These are phyloP conservation scores for Pseudotriccus pelzelni DNA, from an alignment of 2,797 vertebrate species.

Conservation along the genomic window DNA sequence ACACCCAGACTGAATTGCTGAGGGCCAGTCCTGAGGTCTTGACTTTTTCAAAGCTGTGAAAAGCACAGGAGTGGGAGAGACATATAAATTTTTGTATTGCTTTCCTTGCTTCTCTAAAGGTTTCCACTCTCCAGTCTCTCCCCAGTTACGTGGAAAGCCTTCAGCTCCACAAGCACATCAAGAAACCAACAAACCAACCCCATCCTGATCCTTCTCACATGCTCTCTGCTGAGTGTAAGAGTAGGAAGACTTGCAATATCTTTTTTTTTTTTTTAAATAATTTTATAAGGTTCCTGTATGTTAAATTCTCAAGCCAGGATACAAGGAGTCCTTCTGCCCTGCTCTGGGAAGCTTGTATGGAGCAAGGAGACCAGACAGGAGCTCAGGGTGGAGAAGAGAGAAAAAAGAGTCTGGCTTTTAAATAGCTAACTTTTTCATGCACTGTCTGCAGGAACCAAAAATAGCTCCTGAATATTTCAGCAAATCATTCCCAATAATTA, in stretches of 20 bases:
- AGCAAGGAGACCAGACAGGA: not conserved
- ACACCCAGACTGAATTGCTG: not conserved
- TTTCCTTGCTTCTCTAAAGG: not conserved
- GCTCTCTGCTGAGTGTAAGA: not conserved
- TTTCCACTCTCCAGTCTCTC: not conserved
- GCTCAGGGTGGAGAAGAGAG: not conserved
- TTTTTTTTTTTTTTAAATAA: too few species aligned
- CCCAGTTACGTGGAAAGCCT: not conserved
- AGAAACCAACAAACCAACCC: not conserved
- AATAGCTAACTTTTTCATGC: slow-evolving; percentile 29
- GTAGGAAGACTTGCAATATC: not conserved
- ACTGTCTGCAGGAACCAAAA: slow-evolving; percentile 43
- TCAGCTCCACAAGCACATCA: not conserved
- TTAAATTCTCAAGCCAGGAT: not conserved
- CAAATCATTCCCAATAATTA: slow-evolving; percentile 59
- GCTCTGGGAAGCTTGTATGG: not conserved
- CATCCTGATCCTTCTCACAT: rapidly evolving
- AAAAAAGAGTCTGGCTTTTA: slow-evolving; percentile 6
- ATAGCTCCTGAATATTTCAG: slow-evolving; percentile 60
- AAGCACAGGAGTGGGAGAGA: not conserved
- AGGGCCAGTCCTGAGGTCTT: not conserved
- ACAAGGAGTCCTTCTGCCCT: not conserved
- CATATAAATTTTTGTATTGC: not conserved
- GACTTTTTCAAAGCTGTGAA: not conserved
- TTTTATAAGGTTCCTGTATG: not conserved